Conservation (phyloP, 1,140 invertebrate genomes). For the Maniola jurtina region DNA sequence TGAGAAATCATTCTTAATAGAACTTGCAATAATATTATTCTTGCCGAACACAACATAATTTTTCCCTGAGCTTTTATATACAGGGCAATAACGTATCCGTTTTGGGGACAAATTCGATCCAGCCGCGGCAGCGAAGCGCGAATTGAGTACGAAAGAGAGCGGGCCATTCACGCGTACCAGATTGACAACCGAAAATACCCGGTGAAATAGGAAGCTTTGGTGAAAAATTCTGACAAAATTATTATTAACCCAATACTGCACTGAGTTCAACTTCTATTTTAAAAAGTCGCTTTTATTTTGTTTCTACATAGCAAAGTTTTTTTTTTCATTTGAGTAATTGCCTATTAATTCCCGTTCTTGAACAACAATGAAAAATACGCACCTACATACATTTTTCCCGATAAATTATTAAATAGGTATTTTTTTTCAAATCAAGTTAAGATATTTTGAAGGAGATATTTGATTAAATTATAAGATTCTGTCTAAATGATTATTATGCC, state of each 20-base stretch:
- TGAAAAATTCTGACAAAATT: slow-evolving; percentile 20
- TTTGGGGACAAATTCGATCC: slow-evolving; percentile 50
- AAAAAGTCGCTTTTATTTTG: too few relatives aligned
- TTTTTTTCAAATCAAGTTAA: too few relatives aligned
- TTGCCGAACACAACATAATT: slow-evolving; percentile 9
- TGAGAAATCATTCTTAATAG: background rate
- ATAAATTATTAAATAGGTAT: too few relatives aligned
- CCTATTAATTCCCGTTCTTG: too few relatives aligned
- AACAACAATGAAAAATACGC: too few relatives aligned
- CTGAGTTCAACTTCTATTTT: background rate
- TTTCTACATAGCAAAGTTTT: too few relatives aligned
- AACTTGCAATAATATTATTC: slow-evolving; percentile 28
- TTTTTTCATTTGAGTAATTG: too few relatives aligned
- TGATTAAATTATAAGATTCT: too few relatives aligned
- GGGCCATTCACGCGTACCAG: slow-evolving; percentile 51
- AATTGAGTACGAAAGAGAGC: slow-evolving; percentile 39
- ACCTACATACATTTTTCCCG: too few relatives aligned
- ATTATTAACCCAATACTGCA: slow-evolving; percentile 7
- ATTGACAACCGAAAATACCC: slow-evolving; percentile 61
- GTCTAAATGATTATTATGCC: too few relatives aligned
- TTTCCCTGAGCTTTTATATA: slow-evolving; percentile 35
- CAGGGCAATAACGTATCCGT: slow-evolving; percentile 43
- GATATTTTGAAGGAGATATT: too few relatives aligned
- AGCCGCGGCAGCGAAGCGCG: slow-evolving; percentile 45
- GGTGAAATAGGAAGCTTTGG: slow-evolving; percentile 19